Base-by-base conservation (phyloP, 2,797 vertebrate genomes). In the Phoxinus dragarum region DNA sequence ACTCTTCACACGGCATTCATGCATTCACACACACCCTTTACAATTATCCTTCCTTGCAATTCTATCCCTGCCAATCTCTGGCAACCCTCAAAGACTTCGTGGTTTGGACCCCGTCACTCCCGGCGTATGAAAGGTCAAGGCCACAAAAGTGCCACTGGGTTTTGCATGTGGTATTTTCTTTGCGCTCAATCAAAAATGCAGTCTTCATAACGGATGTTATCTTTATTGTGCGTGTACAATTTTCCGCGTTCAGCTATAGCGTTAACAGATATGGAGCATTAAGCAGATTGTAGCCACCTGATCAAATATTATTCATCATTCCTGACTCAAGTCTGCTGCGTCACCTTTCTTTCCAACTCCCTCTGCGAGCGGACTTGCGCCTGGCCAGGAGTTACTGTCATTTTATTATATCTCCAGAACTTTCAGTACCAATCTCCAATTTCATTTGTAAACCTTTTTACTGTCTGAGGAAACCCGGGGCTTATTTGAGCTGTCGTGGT, bases 221-320 rank as follows among this genome's bases (percentile, higher is more conserved):
- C 38, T 40, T 81, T 21, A 31, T 59, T 56, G 19, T 49, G 17
- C 36, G 27, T 67, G 56, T 80, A 42, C 49, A 73, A 66, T 44
- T 38, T 75, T 40, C 11, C 21, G 69, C 16, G 23, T 74, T 34
- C 10, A 23, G 23, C 36, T 40, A 66, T 23, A 56, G 23, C 40
- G 10, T 72, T 75, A n/a, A 84, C 78, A 86, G 82, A 79, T 77
- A 56, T 34, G 71, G 67, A 76, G 80, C 47, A 19, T 19, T 59
- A 34, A 68, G 79, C 59, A 81, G 78, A 84, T 86, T 83, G 82
- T 71, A 81, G 73, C 85, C 88, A 88, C 81, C 87, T 89, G 85
- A 86, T 78, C 47, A 89, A 91, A 90, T 89, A 90, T 90, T 90
- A 88, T 89, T 84, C 54, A 69, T 80, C 56, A 44, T 82, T 89